Evolutionary conservation across 2,113 vertebrate species (phyloP).

Genomic region (Hippolais icterina): DNA sequence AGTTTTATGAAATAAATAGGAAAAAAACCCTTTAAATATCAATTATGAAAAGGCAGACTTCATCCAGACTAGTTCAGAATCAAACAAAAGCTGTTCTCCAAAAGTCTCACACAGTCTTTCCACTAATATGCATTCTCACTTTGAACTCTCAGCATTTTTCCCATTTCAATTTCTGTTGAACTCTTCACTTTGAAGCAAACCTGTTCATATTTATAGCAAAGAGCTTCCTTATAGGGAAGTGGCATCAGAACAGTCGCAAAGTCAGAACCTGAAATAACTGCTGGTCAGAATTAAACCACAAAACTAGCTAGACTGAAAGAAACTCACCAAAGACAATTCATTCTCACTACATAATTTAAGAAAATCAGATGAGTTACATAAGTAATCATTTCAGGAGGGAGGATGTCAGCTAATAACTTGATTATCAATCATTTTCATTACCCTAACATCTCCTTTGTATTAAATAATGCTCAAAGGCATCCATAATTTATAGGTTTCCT

Average conservation of each 20-base stretch:
- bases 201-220: accelerated
- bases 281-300: background rate
- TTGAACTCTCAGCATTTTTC: background rate
- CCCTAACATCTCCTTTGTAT: background rate
- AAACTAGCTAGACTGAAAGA: background rate
- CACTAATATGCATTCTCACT: background rate
- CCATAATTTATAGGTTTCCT: background rate
- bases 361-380: background rate
- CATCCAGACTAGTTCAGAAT: background rate
- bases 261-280: background rate
- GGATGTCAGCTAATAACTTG: background rate
- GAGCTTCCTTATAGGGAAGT: background rate
- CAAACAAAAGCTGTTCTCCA: background rate
- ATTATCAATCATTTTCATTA: conserved; percentile 10
- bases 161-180: background rate
- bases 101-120: background rate
- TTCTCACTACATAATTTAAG: background rate
- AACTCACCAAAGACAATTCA: background rate
- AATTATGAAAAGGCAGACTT: background rate
- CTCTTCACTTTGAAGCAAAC: background rate
- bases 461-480: background rate
- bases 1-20: background rate
- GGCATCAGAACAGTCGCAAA: background rate
- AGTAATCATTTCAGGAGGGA: background rate
- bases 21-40: background rate